phyloP scores from a whole-genome alignment of 2,888 invertebrate genomes.

The Apodemia hepburni region DNA sequence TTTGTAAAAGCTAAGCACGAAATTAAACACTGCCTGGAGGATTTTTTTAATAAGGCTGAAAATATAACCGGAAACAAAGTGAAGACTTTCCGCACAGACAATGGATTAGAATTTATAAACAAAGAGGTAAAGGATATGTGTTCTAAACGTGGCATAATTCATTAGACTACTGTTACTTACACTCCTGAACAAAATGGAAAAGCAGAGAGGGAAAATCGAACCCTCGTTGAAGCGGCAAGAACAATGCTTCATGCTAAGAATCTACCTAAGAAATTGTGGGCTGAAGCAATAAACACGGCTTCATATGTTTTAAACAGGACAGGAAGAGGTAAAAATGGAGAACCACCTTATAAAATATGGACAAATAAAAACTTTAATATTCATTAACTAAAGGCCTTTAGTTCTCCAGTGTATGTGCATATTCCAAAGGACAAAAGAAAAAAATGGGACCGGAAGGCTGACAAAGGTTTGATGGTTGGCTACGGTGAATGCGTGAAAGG shows the following conservation, averaged over 20 bases:
- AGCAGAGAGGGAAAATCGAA: no score
- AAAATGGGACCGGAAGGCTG: not conserved
- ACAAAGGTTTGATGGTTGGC: not conserved
- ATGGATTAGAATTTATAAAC: no score
- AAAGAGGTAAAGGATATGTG: no score
- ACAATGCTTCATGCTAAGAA: not conserved
- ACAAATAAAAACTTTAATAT: conserved; percentile 15
- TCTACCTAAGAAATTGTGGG: conserved; percentile 16
- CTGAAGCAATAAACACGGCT: conserved; percentile 20
- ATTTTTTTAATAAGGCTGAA: no score
- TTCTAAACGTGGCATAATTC: no score
- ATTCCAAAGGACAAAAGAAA: conserved; percentile 15
- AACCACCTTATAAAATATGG: conserved; percentile 18
- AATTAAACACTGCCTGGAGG: no score
- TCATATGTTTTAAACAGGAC: conserved; percentile 17
- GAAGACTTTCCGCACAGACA: no score
- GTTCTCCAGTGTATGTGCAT: conserved; percentile 10
- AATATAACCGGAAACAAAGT: no score
- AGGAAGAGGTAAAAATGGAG: conserved; percentile 12
- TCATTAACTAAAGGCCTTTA: conserved; percentile 11
- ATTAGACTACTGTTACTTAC: no score
- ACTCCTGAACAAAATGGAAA: no score
- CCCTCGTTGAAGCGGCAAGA: not conserved
- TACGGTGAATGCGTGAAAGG: no score
- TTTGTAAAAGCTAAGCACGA: no score